Evolutionary conservation across 1,140 invertebrate species (phyloP), one percentile per base, ranked within the genome.

Genomic region (Armadillidium nasatum): DNA sequence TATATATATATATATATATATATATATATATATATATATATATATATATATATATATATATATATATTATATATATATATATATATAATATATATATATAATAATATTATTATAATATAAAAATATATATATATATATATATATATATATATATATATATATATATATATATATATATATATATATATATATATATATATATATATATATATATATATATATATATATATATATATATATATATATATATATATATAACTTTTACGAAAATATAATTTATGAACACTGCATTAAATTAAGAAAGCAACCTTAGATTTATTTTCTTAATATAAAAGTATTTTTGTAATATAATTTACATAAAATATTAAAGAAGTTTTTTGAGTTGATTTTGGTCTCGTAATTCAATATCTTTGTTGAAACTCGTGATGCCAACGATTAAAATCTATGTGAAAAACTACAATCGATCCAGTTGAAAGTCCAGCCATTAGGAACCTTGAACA

Each of bases 341-440:
- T 60, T 60, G 50, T 60, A 60, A 13, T 15, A 19, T 19, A 60
- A 15, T 19, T 15, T 15, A 60, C 50, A 13, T 19, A 60, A 3
- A 19, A 19, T 60, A 60, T 60, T 60, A 60, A 60, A 60, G 1
- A 60, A 60, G 19, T 15, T 15, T 1, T 3, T 1, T 15, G 50
- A 60, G 7, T 15, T 15, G 1, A 4, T 19, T 60, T 60, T 60
- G 2, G 1, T 19, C 50, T 19, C 6, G 50, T 75, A 22, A 23
- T 19, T 84, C 78, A 86, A 76, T 87, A 87, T 11, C 86, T 90
- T 85, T 96, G 94, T 84, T 97, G 94, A 86, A 96, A 98, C 86
- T 99, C 96, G 84, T 98, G 96, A 86, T 99, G 97, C 97, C 97
- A 99, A 83, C 96, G 90, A 86, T 99, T 99, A 88, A 99, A 99